Evolutionary conservation across 2,797 vertebrate genomes (phyloP).

Genomic region (Hydrocynus forskahlii): DNA sequence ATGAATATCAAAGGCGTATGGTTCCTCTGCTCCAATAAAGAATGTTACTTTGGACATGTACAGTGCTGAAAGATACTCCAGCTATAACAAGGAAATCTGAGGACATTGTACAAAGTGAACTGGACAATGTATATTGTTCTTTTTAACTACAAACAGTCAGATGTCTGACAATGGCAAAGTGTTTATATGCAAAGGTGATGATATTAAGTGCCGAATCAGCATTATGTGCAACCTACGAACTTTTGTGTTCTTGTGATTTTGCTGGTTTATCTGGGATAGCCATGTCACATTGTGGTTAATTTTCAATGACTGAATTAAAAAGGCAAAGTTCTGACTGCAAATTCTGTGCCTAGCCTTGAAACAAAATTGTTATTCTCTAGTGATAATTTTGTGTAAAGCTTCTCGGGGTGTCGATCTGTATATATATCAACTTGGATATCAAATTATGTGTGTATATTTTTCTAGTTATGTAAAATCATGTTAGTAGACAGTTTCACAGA

Average conservation of each 20-base stretch:
- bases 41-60: slow-evolving; percentile 60
- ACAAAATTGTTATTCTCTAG: slow-evolving; percentile 1
- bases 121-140: slow-evolving; percentile 65
- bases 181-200: slow-evolving; percentile 59
- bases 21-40: slow-evolving; percentile 58
- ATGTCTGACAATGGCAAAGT: slow-evolving; percentile 54
- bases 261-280: slow-evolving; percentile 57
- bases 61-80: slow-evolving; percentile 64
- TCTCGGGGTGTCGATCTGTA: neutral
- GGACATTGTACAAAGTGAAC: slow-evolving; percentile 64
- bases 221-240: slow-evolving; percentile 64
- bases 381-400: neutral
- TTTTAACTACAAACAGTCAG: slow-evolving; percentile 58
- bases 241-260: slow-evolving; percentile 62
- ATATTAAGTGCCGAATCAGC: slow-evolving; percentile 65
- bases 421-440: neutral
- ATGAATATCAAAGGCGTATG: slow-evolving; percentile 68
- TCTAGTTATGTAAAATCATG: neutral
- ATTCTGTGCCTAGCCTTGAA: slow-evolving; percentile 28
- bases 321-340: slow-evolving; percentile 65
- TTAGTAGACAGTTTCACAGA: neutral
- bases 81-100: slow-evolving; percentile 63
- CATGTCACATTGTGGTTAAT: slow-evolving; percentile 67
- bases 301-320: slow-evolving; percentile 80
- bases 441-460: neutral